Evolutionary conservation across 2,888 invertebrate genomes (phyloP), one percentile per base, ranked within the genome.

Genomic region (Scotopteryx bipunctaria): DNA sequence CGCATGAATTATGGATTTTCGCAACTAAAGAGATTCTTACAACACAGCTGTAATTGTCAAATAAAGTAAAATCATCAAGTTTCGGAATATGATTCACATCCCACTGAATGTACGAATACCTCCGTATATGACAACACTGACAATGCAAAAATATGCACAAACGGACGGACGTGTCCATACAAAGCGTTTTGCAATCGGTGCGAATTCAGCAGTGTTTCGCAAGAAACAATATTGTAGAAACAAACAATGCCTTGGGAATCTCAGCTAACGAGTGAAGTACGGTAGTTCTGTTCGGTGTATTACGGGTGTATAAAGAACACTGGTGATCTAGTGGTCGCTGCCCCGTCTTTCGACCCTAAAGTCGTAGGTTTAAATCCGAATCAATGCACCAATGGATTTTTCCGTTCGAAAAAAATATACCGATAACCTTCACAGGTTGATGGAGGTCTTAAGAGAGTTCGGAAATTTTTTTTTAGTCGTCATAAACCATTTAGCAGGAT

Each of bases 171-270:
- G 78, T 78, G 78, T 73, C 70, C 64, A 72, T 68, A 73, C 67
- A 68, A 54, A 54, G 74, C 66, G 73, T 85, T 82, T 78, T 75
- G 78, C 79, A 86, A 86, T 74, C 69, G 71, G 65, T 78, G 85
- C 81, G 72, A 81, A 84, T 85, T 83, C 81, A 83, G 83, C 81
- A 71, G 74, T 79, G 79, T 87, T 88, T 81, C 83, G 75, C 83
- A 88, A 87, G 79, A 80, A 80, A 81, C 83, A 81, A 81, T 86
- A 86, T 83, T 86, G 85, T 85, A 66, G 64, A 64, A 81, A 87
- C 86, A 64, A 81, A 87, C 86, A 86, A 83, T 85, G 78, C 79
- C 66, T 64, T 81, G 77, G 67, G 82, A 83, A 81, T 77, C 75
- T 73, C 72, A 60, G 69, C 71, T 65, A 72, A 71, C 71, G 66